phyloP scores from a whole-genome alignment of 2,113 vertebrate genomes.

The Archocentrus centrarchus region DNA sequence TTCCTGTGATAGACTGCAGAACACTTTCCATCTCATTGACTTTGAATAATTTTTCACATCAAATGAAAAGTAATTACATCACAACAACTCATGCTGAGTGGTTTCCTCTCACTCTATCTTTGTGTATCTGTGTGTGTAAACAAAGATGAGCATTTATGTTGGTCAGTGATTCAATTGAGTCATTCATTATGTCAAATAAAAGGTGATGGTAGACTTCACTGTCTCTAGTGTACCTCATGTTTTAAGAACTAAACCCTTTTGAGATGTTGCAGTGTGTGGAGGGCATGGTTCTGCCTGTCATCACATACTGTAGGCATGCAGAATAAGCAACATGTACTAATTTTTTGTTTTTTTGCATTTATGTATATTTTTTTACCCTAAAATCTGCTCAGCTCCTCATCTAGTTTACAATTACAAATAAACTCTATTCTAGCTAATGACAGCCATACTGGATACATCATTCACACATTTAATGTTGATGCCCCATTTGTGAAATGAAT shows the following conservation, averaged over 20 bases:
- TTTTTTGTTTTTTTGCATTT: not conserved
- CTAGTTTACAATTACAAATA: not conserved
- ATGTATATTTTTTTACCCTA: not conserved
- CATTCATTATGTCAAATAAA: slow-evolving; percentile 14
- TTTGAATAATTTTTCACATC: slow-evolving; percentile 80
- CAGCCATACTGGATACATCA: not conserved
- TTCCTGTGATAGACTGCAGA: slow-evolving; percentile 74
- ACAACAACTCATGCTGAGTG: slow-evolving; percentile 69
- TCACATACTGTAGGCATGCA: not conserved
- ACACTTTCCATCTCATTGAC: slow-evolving; percentile 79
- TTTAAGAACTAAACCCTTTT: not conserved
- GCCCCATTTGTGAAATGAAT: not conserved
- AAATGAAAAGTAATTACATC: slow-evolving; percentile 79
- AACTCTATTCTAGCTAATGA: not conserved
- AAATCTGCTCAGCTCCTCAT: not conserved
- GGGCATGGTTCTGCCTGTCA: not conserved
- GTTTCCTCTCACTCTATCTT: slow-evolving; percentile 28
- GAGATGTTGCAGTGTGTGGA: not conserved
- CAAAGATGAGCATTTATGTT: slow-evolving; percentile 26
- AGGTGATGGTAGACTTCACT: slow-evolving; percentile 13
- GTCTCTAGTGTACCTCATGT: not conserved
- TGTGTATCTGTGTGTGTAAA: slow-evolving; percentile 21
- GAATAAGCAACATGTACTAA: not conserved
- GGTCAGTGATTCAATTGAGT: slow-evolving; percentile 52
- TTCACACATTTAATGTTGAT: not conserved